A percentile compares a stretch with the other conserved stretches of the same genome.
phyloP scores from a whole-genome alignment of 2,888 invertebrate species.

The Troides aeacus region DNA sequence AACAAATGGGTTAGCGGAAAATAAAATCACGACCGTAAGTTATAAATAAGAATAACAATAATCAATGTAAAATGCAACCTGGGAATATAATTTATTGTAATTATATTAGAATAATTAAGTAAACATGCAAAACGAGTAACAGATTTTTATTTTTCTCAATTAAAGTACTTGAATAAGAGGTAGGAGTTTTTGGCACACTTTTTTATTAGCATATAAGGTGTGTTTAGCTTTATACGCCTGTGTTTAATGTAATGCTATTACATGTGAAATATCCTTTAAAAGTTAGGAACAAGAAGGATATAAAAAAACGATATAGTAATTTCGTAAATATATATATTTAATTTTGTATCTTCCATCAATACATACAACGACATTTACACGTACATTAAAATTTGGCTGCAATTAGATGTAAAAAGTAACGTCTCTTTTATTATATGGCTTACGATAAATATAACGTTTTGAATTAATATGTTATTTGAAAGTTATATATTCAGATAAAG shows the following conservation, averaged over 20 bases:
- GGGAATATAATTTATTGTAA: no score
- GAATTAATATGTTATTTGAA: conserved; percentile 14
- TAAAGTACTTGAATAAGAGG: no score
- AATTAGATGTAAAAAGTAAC: conserved; percentile 30
- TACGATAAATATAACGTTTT: conserved; percentile 20
- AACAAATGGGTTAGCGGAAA: no score
- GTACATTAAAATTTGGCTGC: conserved; percentile 68
- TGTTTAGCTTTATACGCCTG: no score
- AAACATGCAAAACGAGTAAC: no score
- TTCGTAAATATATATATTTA: conserved; percentile 81
- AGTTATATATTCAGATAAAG: conserved; percentile 14
- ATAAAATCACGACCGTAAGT: no score
- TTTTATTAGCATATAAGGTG: no score
- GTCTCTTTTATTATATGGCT: conserved; percentile 17
- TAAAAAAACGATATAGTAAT: conserved; percentile 52
- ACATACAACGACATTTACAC: conserved; percentile 77
- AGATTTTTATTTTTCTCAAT: no score
- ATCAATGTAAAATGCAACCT: no score
- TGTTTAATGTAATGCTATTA: background rate
- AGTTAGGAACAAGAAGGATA: background rate
- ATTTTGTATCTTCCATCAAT: conserved; percentile 81
- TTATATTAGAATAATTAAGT: no score
- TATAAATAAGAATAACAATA: no score
- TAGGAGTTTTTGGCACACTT: no score
- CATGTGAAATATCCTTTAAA: background rate